phyloP scores from a whole-genome alignment of 2,113 vertebrate species.

The Vulpes vulpes region DNA sequence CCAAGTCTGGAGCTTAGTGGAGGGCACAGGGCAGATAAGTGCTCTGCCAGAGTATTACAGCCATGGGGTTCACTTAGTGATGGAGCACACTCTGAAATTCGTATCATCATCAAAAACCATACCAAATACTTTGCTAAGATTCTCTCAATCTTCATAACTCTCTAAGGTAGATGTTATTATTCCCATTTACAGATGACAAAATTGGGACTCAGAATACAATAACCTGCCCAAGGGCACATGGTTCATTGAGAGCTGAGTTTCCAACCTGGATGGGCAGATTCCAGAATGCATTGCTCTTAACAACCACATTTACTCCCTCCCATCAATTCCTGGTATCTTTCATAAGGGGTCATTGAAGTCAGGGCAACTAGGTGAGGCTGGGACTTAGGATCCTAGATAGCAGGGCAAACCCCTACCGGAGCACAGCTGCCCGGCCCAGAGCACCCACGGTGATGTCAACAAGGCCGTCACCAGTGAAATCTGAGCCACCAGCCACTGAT shows the following conservation, averaged over 20 bases:
- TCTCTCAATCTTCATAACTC: not conserved
- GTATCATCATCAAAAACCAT: not conserved
- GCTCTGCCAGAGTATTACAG: not conserved
- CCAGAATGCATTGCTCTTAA: not conserved
- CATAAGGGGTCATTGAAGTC: not conserved
- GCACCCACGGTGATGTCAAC: slow-evolving; percentile 77
- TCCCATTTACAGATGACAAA: not conserved
- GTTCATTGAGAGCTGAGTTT: not conserved
- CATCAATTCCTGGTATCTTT: not conserved
- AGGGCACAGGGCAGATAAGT: not conserved
- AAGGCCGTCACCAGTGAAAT: slow-evolving; percentile 76
- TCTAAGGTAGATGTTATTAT: not conserved
- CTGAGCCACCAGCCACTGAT: slow-evolving; percentile 80
- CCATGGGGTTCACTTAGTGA: not conserved
- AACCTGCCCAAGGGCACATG: not conserved
- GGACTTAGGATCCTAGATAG: not conserved
- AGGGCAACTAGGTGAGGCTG: not conserved
- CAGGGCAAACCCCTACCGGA: slow-evolving; percentile 79
- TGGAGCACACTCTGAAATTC: not conserved
- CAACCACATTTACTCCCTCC: not conserved
- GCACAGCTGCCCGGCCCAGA: slow-evolving; percentile 67
- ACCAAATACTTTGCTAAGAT: not conserved
- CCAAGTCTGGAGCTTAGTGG: not conserved
- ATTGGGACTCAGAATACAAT: not conserved
- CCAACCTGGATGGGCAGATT: not conserved